Evolutionary conservation across 2,888 invertebrate species (phyloP), one percentile per base, ranked within the genome.

Genomic region (Meliscaeva auricollis): DNA sequence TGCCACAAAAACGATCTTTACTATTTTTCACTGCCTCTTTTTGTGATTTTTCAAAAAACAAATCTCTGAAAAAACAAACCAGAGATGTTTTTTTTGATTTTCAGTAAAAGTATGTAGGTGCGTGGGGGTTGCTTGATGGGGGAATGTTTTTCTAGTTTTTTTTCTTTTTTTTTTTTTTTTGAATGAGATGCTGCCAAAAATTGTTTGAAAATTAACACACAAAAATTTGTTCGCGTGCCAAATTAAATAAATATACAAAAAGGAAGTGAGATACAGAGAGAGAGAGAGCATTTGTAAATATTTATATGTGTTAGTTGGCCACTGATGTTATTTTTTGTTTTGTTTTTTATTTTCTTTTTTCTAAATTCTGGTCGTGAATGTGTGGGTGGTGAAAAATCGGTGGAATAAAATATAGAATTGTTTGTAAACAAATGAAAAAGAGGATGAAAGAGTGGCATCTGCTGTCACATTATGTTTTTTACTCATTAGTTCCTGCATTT

Each of bases 191-290:
- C 20, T 79, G 83, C 78, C 73, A 79, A 81, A 69, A 83, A 78
- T 58, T 62, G 32, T 17, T 58, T 66, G 50, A 64, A 22, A 68
- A 46, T 44, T 48, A 81, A 48, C 48, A 52, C 38, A 50, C 60
- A 84, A 17, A 77, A 15, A 30, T 58, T 84, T 80, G 84, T 75
- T 72, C 84, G 84, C 75, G 84, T 84, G 84, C 80, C 84, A 84
- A 84, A 20, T 54, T 9, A 75, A 80, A 79, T 50, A 66, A 50
- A 80, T 41, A 72, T 13, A 38, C 6, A 26, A 41, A 32, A 52
- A 17, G 9, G 11, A 38, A 38, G 9, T 38, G 13, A 11, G 9
- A 9, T 8, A 38, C 9, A 9, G 48, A 48, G 44, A 35, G n/a
- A 32, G 2, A 13, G 32, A 56, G 38, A 4, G 13, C 11, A 44